Evolutionary conservation across 2,797 vertebrate species (phyloP).

Genomic region (Micropoecilia bifurca): DNA sequence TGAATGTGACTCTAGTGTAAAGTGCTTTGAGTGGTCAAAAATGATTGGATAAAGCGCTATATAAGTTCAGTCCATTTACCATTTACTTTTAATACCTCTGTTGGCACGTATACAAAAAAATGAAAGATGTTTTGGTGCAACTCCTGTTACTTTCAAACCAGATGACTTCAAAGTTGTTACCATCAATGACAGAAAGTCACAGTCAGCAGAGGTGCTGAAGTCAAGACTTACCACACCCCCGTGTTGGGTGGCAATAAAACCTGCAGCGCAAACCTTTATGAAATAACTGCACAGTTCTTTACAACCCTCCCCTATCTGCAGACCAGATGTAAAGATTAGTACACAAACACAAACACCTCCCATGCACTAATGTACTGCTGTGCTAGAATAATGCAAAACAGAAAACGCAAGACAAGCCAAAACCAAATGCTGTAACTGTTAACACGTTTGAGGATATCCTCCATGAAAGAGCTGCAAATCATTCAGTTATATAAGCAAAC

Average conservation of each 20-base stretch:
- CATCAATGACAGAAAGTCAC: background rate
- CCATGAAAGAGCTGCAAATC: background rate
- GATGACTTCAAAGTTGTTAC: background rate
- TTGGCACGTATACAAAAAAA: background rate
- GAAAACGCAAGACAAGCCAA: background rate
- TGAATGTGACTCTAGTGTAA: no score
- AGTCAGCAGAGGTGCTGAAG: background rate
- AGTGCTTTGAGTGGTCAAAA: no score
- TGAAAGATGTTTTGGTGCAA: background rate
- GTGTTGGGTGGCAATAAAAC: background rate
- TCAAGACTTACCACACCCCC: background rate
- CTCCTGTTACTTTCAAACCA: background rate
- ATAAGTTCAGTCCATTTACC: no score
- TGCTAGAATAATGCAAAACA: background rate
- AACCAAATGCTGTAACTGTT: background rate
- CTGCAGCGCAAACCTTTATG: background rate
- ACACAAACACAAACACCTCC: background rate
- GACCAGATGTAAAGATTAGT: background rate
- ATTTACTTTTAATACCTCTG: background rate
- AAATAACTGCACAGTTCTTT: background rate
- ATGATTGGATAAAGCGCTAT: no score
- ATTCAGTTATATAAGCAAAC: background rate
- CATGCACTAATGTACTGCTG: background rate
- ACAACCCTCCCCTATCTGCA: background rate
- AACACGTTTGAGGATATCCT: background rate